Percentiles rank a stretch among this genome's conserved stretches.
These are phyloP conservation scores for Hyphantria cunea DNA, from an alignment of 1,140 invertebrate genomes.

Conservation along the genomic window DNA sequence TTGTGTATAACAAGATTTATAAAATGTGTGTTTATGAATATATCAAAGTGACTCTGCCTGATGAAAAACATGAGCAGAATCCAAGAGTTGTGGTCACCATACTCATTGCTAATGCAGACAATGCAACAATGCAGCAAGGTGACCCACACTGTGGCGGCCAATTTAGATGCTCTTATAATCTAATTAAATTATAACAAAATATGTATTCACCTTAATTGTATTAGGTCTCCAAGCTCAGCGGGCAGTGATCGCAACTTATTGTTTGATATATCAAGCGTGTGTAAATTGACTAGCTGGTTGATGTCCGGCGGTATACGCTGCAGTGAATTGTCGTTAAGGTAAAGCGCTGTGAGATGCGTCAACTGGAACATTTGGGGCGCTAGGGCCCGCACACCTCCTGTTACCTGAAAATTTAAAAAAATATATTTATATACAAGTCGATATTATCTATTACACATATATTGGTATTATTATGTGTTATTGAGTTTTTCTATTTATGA, in stretches of 20 bases:
- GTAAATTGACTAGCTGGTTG: conserved; percentile 90
- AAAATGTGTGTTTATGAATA: too few relatives aligned
- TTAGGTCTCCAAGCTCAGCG: conserved; percentile 96
- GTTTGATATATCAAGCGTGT: conserved; percentile 94
- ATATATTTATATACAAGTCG: too few relatives aligned
- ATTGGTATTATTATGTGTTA: too few relatives aligned
- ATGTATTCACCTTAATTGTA: conserved; percentile 89
- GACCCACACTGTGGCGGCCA: too few relatives aligned
- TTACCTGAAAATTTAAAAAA: conserved; percentile 74
- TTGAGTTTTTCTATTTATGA: too few relatives aligned
- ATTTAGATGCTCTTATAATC: neutral
- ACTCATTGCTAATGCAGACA: too few relatives aligned
- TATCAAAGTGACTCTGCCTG: too few relatives aligned
- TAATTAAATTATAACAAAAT: neutral
- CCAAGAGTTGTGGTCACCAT: too few relatives aligned
- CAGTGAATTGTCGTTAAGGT: conserved; percentile 97
- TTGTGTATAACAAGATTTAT: too few relatives aligned
- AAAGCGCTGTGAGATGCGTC: conserved; percentile 94
- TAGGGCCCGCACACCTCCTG: conserved; percentile 95
- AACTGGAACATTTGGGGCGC: conserved; percentile 95
- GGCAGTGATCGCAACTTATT: conserved; percentile 97
- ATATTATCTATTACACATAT: too few relatives aligned
- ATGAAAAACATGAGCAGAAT: too few relatives aligned
- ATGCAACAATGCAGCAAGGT: too few relatives aligned
- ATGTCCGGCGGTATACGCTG: conserved; percentile 95